These are phyloP conservation scores for Lingula anatina DNA, from an alignment of 2,888 invertebrate species.

Conservation along the genomic window DNA sequence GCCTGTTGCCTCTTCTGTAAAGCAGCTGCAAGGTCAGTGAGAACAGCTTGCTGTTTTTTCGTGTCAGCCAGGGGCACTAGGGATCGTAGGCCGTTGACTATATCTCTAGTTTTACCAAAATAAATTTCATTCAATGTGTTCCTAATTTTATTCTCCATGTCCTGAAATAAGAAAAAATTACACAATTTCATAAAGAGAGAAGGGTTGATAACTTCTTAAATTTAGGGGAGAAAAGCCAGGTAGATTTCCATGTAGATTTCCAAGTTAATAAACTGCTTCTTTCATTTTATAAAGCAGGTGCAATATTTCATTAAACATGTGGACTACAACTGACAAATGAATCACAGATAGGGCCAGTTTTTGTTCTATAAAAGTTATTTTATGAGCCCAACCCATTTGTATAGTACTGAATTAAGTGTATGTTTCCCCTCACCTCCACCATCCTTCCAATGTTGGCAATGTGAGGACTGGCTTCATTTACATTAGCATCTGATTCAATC, in stretches of 20 bases:
- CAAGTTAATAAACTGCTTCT: too few relatives aligned
- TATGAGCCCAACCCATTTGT: too few relatives aligned
- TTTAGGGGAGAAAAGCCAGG: too few relatives aligned
- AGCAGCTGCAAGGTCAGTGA: constrained; percentile 64
- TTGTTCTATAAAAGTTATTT: too few relatives aligned
- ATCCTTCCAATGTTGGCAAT: constrained; percentile 97
- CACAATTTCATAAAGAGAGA: not conserved
- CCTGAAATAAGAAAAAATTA: constrained; percentile 52
- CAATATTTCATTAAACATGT: too few relatives aligned
- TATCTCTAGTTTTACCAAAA: constrained; percentile 98
- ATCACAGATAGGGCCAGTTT: too few relatives aligned
- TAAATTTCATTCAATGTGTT: constrained; percentile 98
- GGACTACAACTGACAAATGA: too few relatives aligned
- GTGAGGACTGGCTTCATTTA: constrained; percentile 91
- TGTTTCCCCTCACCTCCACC: constrained; percentile 67
- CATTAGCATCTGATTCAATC: constrained; percentile 85
- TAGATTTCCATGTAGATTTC: too few relatives aligned
- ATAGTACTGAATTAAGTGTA: not conserved
- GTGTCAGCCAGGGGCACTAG: constrained; percentile 81
- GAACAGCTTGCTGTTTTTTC: constrained; percentile 75
- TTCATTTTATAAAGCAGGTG: too few relatives aligned
- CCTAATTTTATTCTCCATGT: constrained; percentile 99
- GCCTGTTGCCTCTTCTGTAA: constrained; percentile 19
- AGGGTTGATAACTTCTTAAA: too few relatives aligned
- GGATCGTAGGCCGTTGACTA: constrained; percentile 85